These are phyloP conservation scores for Lasioglossum pauxillum DNA, from an alignment of 2,888 invertebrate genomes.

Conservation along the genomic window DNA sequence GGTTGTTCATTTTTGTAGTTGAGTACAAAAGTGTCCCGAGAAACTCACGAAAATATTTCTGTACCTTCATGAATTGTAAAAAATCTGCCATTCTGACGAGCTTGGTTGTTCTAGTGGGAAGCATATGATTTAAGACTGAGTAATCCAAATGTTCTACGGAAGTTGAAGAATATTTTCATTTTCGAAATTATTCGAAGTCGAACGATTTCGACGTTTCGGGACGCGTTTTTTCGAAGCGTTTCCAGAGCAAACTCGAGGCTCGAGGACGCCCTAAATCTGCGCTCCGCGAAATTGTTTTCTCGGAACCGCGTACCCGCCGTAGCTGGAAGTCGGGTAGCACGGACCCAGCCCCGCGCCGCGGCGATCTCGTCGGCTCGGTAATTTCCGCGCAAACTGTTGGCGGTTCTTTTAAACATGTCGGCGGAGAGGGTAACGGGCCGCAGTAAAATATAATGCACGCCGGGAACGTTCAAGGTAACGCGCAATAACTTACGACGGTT, in stretches of 20 bases:
- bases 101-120: too few relatives aligned
- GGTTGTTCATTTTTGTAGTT: too few relatives aligned
- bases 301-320: slow-evolving; percentile 19
- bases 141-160: too few relatives aligned
- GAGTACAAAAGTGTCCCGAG: too few relatives aligned
- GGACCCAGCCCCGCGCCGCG: not conserved
- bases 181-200: not conserved
- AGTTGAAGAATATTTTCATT: too few relatives aligned
- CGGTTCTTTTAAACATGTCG: slow-evolving; percentile 31
- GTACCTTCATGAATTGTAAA: too few relatives aligned
- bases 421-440: slow-evolving; percentile 13
- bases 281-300: slow-evolving; percentile 17
- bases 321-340: slow-evolving; percentile 17
- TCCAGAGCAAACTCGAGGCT: not conserved
- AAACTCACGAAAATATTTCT: too few relatives aligned
- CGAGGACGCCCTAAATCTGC: not conserved
- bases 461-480: slow-evolving; percentile 30
- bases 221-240: not conserved
- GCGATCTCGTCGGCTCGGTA: slow-evolving; percentile 22
- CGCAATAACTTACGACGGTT: slow-evolving; percentile 44
- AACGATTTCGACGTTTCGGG: not conserved
- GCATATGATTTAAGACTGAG: too few relatives aligned
- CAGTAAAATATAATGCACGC: slow-evolving; percentile 40
- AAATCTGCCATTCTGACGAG: too few relatives aligned
- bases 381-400: slow-evolving; percentile 30